Evolutionary conservation across 1,140 invertebrate species (phyloP).

Genomic region (Hyles euphorbiae): DNA sequence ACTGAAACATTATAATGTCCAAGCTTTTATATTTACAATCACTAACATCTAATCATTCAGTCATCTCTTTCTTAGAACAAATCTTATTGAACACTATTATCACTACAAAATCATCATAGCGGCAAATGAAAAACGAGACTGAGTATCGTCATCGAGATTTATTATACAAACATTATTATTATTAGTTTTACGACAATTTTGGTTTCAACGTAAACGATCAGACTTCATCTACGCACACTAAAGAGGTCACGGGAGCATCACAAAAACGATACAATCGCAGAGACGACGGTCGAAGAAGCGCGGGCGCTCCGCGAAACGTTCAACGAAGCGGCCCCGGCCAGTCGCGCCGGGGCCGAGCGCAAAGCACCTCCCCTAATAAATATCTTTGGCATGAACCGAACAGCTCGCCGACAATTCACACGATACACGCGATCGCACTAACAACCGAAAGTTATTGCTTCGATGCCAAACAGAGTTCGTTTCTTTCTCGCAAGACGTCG

Average conservation of each 20-base stretch:
- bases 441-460: slow-evolving; percentile 50
- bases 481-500: slow-evolving; percentile 20
- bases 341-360: slow-evolving; percentile 25
- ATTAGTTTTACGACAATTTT: slow-evolving; percentile 54
- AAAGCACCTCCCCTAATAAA: slow-evolving; percentile 65
- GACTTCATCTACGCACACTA: slow-evolving; percentile 56
- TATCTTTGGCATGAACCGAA: slow-evolving; percentile 74
- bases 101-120: slow-evolving; percentile 68
- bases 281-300: slow-evolving; percentile 32
- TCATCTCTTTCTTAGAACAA: slow-evolving; percentile 68
- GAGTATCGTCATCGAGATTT: slow-evolving; percentile 71
- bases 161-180: slow-evolving; percentile 52
- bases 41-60: slow-evolving; percentile 71
- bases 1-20: slow-evolving; percentile 71
- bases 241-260: slow-evolving; percentile 47
- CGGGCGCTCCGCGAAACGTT: slow-evolving; percentile 32
- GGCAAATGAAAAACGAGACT: slow-evolving; percentile 67
- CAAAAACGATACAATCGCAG: slow-evolving; percentile 37
- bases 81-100: slow-evolving; percentile 70
- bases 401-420: slow-evolving; percentile 62
- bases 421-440: slow-evolving; percentile 55
- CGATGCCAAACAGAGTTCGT: slow-evolving; percentile 36
- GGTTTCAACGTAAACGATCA: slow-evolving; percentile 54
- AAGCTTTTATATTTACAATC: slow-evolving; percentile 73
- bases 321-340: slow-evolving; percentile 19